Percentiles rank a stretch among this genome's conserved stretches.
Conservation (phyloP, 1,140 invertebrate species). For the Rhopalosiphum maidis region DNA sequence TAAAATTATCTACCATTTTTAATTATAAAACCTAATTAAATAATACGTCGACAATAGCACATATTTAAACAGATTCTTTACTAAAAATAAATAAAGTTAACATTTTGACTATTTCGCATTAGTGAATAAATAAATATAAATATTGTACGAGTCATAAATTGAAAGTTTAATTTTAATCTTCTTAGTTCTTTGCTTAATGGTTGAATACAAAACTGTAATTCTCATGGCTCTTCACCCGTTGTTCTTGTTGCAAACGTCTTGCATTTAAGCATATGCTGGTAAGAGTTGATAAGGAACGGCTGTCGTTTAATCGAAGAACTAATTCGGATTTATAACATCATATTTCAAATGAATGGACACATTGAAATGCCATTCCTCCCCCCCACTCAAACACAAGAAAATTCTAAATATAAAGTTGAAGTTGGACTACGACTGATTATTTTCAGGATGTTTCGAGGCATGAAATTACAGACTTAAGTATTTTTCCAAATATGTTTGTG, state of each 20-base stretch:
- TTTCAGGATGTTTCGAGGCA: slow-evolving; percentile 39
- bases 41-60: background rate
- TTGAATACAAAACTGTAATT: slow-evolving; percentile 5
- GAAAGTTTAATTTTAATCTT: slow-evolving; percentile 39
- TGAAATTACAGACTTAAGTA: slow-evolving; percentile 53
- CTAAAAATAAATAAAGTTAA: slow-evolving; percentile 35
- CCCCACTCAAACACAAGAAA: background rate
- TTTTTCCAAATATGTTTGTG: slow-evolving; percentile 22
- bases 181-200: background rate
- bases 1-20: slow-evolving; percentile 6
- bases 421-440: slow-evolving; percentile 27
- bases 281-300: slow-evolving; percentile 34
- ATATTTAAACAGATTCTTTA: background rate
- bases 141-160: slow-evolving; percentile 32
- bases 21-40: slow-evolving; percentile 30
- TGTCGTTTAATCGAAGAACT: slow-evolving; percentile 51
- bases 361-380: slow-evolving; percentile 36
- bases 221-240: background rate
- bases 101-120: background rate
- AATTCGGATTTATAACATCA: slow-evolving; percentile 54
- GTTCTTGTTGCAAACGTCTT: background rate
- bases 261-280: slow-evolving; percentile 20
- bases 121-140: background rate
- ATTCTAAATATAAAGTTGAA: slow-evolving; percentile 6
- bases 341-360: slow-evolving; percentile 40